Percentiles rank a stretch among this genome's conserved stretches.
phyloP scores from a whole-genome alignment of 2,113 vertebrate genomes.

The Philantomba maxwellii region DNA sequence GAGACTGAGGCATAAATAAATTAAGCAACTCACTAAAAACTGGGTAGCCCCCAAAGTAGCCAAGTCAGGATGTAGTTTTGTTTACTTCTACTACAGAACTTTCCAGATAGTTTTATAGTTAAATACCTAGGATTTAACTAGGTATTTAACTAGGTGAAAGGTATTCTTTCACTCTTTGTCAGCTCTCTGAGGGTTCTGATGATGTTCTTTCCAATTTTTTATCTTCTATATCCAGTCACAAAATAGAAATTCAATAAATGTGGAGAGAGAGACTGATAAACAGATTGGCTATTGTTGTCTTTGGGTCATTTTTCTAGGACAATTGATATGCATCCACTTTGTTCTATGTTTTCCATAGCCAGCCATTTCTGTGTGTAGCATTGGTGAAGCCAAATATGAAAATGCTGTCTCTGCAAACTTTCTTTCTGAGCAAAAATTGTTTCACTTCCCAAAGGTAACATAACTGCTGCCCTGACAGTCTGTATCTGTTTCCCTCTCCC shows the following conservation, averaged over 20 bases:
- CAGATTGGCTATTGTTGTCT: background rate
- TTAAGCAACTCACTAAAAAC: background rate
- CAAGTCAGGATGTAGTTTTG: background rate
- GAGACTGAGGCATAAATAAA: background rate
- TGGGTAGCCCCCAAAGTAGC: background rate
- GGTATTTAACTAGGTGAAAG: no score
- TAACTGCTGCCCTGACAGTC: constrained; percentile 53
- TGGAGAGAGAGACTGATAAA: background rate
- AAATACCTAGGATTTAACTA: background rate
- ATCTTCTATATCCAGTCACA: background rate
- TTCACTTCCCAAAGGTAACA: constrained; percentile 71
- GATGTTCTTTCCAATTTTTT: constrained; percentile 5
- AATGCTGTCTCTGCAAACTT: constrained; percentile 67
- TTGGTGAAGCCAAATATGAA: constrained; percentile 58
- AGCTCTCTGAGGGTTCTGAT: background rate
- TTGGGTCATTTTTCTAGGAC: constrained; percentile 16
- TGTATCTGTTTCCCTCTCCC: constrained; percentile 25
- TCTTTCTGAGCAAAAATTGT: constrained; percentile 71
- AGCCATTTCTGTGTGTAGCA: constrained; percentile 3
- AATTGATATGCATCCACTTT: background rate
- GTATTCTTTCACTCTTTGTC: background rate
- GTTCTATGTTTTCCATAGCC: constrained; percentile 10
- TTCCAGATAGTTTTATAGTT: constrained; percentile 14
- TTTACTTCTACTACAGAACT: constrained; percentile 6
- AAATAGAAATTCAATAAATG: background rate